phyloP scores from a whole-genome alignment of 2,113 vertebrate genomes.

The Gila orcuttii region DNA sequence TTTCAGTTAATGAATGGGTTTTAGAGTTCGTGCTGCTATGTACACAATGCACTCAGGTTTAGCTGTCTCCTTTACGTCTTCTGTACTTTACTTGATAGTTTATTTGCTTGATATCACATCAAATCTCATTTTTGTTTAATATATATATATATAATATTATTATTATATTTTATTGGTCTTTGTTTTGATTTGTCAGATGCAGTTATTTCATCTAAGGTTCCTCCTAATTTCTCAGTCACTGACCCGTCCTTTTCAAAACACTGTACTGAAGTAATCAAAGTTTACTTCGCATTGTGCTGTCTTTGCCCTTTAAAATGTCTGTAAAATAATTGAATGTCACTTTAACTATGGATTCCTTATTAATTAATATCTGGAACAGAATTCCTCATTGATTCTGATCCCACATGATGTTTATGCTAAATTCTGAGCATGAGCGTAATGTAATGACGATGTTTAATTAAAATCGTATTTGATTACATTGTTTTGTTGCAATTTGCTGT shows the following conservation, averaged over 20 bases:
- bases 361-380: slow-evolving; percentile 8
- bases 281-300: not conserved
- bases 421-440: not conserved
- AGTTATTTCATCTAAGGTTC: not conserved
- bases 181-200: not conserved
- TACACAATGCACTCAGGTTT: slow-evolving; percentile 30
- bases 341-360: not conserved
- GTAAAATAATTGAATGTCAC: not conserved
- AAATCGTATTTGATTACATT: not conserved
- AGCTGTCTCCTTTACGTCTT: not conserved
- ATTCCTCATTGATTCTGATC: not conserved
- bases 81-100: not conserved
- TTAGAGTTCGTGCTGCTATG: slow-evolving; percentile 36
- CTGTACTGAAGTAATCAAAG: not conserved
- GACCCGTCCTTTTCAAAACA: not conserved
- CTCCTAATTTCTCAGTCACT: not conserved
- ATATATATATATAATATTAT: not conserved
- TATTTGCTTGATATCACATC: not conserved
- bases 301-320: not conserved
- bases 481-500: not conserved
- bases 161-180: not conserved
- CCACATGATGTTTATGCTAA: not conserved
- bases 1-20: slow-evolving; percentile 3
- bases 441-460: slow-evolving; percentile 11
- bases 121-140: not conserved